A percentile compares a stretch with the other conserved stretches of the same genome.
Conservation (phyloP, 2,797 vertebrate genomes). For the Sphenopsis melanotis region DNA sequence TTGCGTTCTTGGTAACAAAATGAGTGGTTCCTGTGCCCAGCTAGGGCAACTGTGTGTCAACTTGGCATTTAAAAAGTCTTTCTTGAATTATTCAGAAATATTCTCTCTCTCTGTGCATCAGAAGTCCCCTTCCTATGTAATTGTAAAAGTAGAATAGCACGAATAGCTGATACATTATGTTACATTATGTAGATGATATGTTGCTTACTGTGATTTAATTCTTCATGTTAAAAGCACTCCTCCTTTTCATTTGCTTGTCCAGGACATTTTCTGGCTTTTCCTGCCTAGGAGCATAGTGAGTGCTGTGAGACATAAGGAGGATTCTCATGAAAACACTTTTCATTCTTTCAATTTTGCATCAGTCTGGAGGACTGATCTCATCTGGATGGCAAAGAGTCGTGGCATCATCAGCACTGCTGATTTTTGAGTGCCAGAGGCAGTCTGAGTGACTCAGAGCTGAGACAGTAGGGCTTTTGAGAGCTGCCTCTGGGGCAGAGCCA, state of each 20-base stretch:
- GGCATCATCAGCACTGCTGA: background rate
- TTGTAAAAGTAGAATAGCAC: background rate
- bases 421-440: background rate
- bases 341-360: background rate
- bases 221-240: background rate
- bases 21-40: background rate
- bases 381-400: background rate
- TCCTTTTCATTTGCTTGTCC: background rate
- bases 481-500: background rate
- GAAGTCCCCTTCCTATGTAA: background rate
- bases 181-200: background rate
- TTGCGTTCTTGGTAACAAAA: background rate
- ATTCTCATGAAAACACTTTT: background rate
- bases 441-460: conserved; percentile 1
- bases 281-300: background rate
- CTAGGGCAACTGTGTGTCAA: background rate
- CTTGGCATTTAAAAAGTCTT: background rate
- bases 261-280: background rate
- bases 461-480: conserved; percentile 24
- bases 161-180: background rate
- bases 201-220: background rate
- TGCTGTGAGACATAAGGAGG: background rate
- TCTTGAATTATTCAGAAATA: background rate
- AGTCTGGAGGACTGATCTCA: conserved; percentile 10
- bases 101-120: accelerated